phyloP scores from a whole-genome alignment of 1,140 invertebrate genomes.

The Bursaphelenchus mucronatus region DNA sequence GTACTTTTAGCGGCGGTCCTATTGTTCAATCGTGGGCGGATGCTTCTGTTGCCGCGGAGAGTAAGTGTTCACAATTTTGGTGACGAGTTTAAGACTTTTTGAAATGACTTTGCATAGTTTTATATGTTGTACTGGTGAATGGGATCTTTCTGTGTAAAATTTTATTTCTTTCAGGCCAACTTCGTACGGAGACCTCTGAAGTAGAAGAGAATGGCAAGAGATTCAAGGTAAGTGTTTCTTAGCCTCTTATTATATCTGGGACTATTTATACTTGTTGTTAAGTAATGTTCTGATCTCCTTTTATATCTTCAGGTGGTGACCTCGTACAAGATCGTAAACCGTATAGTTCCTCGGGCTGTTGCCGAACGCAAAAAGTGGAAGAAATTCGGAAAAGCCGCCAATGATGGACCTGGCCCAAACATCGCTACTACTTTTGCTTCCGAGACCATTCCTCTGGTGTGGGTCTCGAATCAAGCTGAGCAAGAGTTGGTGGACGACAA shows the following conservation, averaged over 20 bases:
- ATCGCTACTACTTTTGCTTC: conserved; percentile 85
- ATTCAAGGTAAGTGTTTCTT: conserved; percentile 1
- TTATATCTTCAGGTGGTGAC: conserved; percentile 38
- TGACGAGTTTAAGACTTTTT: not conserved
- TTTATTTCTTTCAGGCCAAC: not conserved
- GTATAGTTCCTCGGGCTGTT: conserved; percentile 48
- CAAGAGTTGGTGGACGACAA: conserved; percentile 54
- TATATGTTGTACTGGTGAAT: no score
- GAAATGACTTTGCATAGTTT: not conserved
- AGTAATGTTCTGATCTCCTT: conserved; percentile 8
- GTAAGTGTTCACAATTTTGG: no score
- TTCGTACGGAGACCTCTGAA: conserved; percentile 16
- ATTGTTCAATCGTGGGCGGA: conserved; percentile 4
- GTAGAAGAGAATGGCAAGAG: conserved; percentile 14
- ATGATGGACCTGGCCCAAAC: conserved; percentile 46
- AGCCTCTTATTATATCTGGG: not conserved
- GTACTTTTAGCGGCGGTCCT: not conserved
- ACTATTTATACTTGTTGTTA: not conserved
- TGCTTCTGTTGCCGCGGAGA: conserved; percentile 7
- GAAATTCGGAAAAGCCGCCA: conserved; percentile 41
- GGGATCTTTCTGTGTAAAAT: no score
- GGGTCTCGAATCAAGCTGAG: conserved; percentile 61
- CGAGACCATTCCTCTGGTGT: conserved; percentile 90
- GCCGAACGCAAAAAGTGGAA: conserved; percentile 52
- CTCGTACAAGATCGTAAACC: conserved; percentile 42